Percentiles rank a stretch among this genome's conserved stretches.
Evolutionary conservation across 2,888 invertebrate species (phyloP).

Genomic region (Diarsia rubi): DNA sequence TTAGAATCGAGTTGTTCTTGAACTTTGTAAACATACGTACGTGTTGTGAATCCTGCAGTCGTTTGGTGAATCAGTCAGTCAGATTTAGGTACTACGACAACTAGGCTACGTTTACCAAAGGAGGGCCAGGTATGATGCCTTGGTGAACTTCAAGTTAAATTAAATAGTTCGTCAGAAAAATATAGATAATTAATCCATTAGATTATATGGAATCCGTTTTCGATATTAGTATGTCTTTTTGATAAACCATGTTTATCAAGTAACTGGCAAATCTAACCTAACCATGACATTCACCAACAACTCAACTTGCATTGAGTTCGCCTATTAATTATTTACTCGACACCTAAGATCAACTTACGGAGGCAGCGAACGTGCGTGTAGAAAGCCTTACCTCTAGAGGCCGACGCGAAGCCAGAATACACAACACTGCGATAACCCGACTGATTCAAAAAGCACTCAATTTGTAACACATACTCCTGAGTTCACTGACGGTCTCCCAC

Average conservation of each 20-base stretch:
- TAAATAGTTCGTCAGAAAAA: not conserved
- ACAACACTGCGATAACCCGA: conserved; percentile 57
- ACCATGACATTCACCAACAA: conserved; percentile 34
- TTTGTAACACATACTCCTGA: conserved; percentile 10
- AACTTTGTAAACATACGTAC: conserved; percentile 56
- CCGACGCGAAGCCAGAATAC: conserved; percentile 65
- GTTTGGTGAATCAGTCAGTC: conserved; percentile 25
- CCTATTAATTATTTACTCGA: conserved; percentile 64
- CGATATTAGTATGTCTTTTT: not conserved
- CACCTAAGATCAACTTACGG: conserved; percentile 65
- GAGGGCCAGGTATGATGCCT: conserved; percentile 2
- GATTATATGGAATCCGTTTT: not conserved
- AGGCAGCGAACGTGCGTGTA: conserved; percentile 67
- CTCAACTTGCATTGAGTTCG: conserved; percentile 58
- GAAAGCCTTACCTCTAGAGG: conserved; percentile 70
- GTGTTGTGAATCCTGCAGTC: conserved; percentile 49
- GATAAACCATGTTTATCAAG: conserved; percentile 10
- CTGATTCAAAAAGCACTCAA: conserved; percentile 41
- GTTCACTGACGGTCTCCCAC: not conserved
- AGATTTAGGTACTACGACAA: conserved; percentile 1
- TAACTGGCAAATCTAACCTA: conserved; percentile 31
- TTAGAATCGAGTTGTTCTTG: conserved; percentile 42
- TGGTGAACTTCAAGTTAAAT: conserved; percentile 2
- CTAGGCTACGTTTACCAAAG: conserved; percentile 6
- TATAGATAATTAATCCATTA: no score